Conservation (phyloP, 2,888 invertebrate species). For the Phania funesta region DNA sequence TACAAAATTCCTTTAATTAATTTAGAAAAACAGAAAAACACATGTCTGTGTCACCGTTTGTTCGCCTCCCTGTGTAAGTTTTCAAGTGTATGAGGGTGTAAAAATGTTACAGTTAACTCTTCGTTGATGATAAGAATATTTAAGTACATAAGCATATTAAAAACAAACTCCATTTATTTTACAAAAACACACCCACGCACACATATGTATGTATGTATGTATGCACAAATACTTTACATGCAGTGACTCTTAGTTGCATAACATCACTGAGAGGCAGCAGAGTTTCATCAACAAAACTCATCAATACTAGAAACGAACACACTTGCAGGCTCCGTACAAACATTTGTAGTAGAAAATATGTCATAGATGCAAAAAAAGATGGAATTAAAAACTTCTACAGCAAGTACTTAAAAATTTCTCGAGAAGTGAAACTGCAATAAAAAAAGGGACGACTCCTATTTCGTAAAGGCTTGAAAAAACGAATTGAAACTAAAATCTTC, state of each 20-base stretch:
- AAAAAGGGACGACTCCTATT: conserved; percentile 16
- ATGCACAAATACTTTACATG: background rate
- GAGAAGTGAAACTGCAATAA: conserved; percentile 32
- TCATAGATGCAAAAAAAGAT: conserved; percentile 17
- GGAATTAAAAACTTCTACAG: conserved; percentile 50
- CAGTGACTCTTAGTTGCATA: conserved; percentile 22
- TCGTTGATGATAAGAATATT: conserved; percentile 64
- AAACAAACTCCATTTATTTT: conserved; percentile 59
- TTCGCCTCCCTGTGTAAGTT: background rate
- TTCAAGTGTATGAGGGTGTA: conserved; percentile 49
- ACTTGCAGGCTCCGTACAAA: conserved; percentile 13
- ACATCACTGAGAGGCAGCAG: conserved; percentile 23
- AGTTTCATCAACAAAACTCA: conserved; percentile 50
- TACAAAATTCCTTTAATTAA: conserved; percentile 35
- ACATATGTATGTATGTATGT: background rate
- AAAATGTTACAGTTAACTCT: conserved; percentile 63
- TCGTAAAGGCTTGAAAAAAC: conserved; percentile 12
- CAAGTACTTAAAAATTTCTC: conserved; percentile 59
- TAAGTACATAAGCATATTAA: conserved; percentile 66
- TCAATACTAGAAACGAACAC: conserved; percentile 51
- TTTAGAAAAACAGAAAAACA: conserved; percentile 15
- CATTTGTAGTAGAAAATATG: background rate
- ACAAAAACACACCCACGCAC: background rate
- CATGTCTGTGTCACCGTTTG: background rate
- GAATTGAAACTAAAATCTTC: conserved; percentile 41